Evolutionary conservation across 2,888 invertebrate genomes (phyloP).

Genomic region (Epistrophella euchroma): DNA sequence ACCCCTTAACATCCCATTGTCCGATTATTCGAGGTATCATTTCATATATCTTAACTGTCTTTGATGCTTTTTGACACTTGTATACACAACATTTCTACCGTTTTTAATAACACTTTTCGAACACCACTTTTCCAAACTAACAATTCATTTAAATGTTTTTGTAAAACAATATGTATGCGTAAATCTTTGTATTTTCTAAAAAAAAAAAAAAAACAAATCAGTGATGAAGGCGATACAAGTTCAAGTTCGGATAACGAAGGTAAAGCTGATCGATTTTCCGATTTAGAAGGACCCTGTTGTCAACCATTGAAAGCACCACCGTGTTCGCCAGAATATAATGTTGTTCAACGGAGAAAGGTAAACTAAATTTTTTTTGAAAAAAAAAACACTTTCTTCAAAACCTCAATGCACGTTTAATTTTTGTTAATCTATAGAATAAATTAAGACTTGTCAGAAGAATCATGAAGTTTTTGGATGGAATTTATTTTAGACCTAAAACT

Average conservation of each 20-base stretch:
- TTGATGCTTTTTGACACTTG: neutral
- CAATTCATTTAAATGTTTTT: neutral
- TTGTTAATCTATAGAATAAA: slow-evolving; percentile 77
- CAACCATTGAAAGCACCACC: slow-evolving; percentile 87
- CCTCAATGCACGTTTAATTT: slow-evolving; percentile 1
- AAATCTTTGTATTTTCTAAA: slow-evolving; percentile 20
- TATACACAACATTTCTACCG: neutral
- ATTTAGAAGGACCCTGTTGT: slow-evolving; percentile 83
- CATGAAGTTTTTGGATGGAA: slow-evolving; percentile 81
- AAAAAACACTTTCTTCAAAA: slow-evolving; percentile 6
- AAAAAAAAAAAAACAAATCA: slow-evolving; percentile 79
- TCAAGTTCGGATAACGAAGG: slow-evolving; percentile 88
- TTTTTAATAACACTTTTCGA: slow-evolving; percentile 5
- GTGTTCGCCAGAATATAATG: slow-evolving; percentile 86
- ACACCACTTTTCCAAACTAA: slow-evolving; percentile 26
- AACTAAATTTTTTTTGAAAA: slow-evolving; percentile 13
- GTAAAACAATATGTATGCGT: neutral
- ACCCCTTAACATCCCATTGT: slow-evolving; percentile 92
- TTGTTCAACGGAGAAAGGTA: slow-evolving; percentile 81
- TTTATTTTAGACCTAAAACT: slow-evolving; percentile 79
- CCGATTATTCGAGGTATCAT: slow-evolving; percentile 93
- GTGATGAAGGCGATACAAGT: slow-evolving; percentile 92
- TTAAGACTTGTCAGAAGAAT: slow-evolving; percentile 80
- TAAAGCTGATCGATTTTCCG: slow-evolving; percentile 82
- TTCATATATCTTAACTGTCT: slow-evolving; percentile 5